These are phyloP conservation scores for Drosophila varians DNA, from an alignment of 1,140 invertebrate species.

Conservation along the genomic window DNA sequence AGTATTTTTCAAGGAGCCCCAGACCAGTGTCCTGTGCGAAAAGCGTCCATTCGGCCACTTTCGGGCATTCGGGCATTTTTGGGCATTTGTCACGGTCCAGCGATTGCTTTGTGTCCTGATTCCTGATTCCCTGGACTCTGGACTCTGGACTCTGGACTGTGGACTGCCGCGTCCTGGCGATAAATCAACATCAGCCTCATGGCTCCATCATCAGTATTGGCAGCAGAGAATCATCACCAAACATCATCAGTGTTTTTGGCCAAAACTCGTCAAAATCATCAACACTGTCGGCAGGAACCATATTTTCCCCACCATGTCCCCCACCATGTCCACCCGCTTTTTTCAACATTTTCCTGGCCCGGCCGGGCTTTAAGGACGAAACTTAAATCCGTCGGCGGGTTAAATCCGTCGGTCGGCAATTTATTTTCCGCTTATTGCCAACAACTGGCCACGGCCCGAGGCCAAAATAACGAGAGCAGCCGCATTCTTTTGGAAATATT, in stretches of 20 bases:
- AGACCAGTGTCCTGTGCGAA: slow-evolving; percentile 31
- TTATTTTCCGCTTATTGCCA: slow-evolving; percentile 31
- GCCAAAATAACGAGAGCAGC: slow-evolving; percentile 7
- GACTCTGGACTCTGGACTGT: neutral
- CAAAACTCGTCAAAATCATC: slow-evolving; percentile 4
- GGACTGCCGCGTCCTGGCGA: slow-evolving; percentile 23
- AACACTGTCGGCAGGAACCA: slow-evolving; percentile 18
- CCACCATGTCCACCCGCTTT: too few relatives aligned
- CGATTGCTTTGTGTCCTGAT: slow-evolving; percentile 48
- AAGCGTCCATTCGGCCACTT: slow-evolving; percentile 47
- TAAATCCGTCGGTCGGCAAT: slow-evolving; percentile 18
- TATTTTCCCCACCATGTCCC: slow-evolving; percentile 28
- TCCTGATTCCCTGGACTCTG: neutral
- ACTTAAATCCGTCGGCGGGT: slow-evolving; percentile 13
- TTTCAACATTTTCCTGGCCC: too few relatives aligned
- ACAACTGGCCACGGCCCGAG: slow-evolving; percentile 8
- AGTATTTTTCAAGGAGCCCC: neutral
- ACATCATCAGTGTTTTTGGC: slow-evolving; percentile 5
- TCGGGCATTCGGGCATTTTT: slow-evolving; percentile 33
- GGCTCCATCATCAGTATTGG: neutral
- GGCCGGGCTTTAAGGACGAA: neutral
- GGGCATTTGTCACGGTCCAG: slow-evolving; percentile 52
- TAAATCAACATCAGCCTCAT: slow-evolving; percentile 57
- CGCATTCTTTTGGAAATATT: slow-evolving; percentile 22
- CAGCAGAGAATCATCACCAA: neutral